phyloP scores from a whole-genome alignment of 2,888 invertebrate genomes.

The Macaria liturata region DNA sequence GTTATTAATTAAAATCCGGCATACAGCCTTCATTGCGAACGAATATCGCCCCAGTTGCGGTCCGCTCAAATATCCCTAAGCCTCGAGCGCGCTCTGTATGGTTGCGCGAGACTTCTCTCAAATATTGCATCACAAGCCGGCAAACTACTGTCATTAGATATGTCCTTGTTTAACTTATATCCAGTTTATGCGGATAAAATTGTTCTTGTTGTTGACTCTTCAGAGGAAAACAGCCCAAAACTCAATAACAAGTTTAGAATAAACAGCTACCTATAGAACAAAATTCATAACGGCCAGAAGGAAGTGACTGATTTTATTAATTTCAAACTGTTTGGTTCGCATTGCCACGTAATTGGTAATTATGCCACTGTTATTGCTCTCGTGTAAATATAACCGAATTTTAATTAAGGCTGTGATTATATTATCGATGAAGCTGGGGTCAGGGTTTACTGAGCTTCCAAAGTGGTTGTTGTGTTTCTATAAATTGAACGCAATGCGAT shows the following conservation, averaged over 20 bases:
- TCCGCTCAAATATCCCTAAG: constrained; percentile 9
- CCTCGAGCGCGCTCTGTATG: constrained; percentile 12
- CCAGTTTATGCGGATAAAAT: constrained; percentile 31
- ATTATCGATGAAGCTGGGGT: no score
- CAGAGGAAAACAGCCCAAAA: constrained; percentile 25
- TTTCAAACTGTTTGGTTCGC: background rate
- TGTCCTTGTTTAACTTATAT: constrained; percentile 34
- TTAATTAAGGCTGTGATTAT: background rate
- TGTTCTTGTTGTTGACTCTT: constrained; percentile 31
- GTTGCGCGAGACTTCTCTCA: constrained; percentile 14
- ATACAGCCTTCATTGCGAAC: constrained; percentile 16
- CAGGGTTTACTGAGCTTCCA: no score
- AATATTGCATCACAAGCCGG: constrained; percentile 28
- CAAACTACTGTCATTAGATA: constrained; percentile 35
- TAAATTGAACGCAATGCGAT: no score
- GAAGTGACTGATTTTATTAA: constrained; percentile 7
- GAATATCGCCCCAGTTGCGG: constrained; percentile 13
- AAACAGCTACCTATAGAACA: constrained; percentile 9
- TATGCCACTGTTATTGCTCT: constrained; percentile 3
- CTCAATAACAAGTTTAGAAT: constrained; percentile 22
- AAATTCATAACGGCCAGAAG: constrained; percentile 7
- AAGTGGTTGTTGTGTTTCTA: no score
- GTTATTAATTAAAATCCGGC: constrained; percentile 29
- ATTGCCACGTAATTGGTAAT: constrained; percentile 3
- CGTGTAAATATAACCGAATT: constrained; percentile 2